Conservation (phyloP, 2,888 invertebrate species). For the Leuctra nigra region DNA sequence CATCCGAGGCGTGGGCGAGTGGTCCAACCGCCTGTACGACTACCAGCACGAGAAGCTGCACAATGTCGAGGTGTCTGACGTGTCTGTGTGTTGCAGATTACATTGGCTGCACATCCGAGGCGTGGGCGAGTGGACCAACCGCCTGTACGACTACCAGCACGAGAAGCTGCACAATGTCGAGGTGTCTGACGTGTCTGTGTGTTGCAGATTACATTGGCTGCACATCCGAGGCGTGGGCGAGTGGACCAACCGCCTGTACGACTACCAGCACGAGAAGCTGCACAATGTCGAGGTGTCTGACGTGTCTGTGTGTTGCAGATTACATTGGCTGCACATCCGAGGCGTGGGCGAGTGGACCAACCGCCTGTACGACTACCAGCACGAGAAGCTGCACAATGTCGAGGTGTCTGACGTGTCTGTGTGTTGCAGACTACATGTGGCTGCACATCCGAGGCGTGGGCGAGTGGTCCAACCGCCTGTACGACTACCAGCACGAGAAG, state of each 20-base stretch:
- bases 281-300: constrained; percentile 60
- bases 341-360: constrained; percentile 95
- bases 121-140: constrained; percentile 91
- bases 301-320: too few relatives aligned
- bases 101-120: constrained; percentile 92
- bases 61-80: constrained; percentile 48
- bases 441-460: constrained; percentile 90
- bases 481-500: constrained; percentile 73
- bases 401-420: too few relatives aligned
- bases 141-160: constrained; percentile 77
- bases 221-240: constrained; percentile 90
- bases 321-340: constrained; percentile 91
- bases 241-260: constrained; percentile 85
- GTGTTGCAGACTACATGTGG: constrained; percentile 73
- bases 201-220: too few relatives aligned
- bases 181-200: too few relatives aligned
- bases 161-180: constrained; percentile 63
- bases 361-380: constrained; percentile 75
- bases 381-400: constrained; percentile 62
- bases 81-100: too few relatives aligned
- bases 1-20: constrained; percentile 87
- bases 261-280: constrained; percentile 71
- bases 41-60: constrained; percentile 76
- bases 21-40: constrained; percentile 82
- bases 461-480: constrained; percentile 86